phyloP scores from a whole-genome alignment of 2,113 vertebrate genomes.

The Fulica atra region DNA sequence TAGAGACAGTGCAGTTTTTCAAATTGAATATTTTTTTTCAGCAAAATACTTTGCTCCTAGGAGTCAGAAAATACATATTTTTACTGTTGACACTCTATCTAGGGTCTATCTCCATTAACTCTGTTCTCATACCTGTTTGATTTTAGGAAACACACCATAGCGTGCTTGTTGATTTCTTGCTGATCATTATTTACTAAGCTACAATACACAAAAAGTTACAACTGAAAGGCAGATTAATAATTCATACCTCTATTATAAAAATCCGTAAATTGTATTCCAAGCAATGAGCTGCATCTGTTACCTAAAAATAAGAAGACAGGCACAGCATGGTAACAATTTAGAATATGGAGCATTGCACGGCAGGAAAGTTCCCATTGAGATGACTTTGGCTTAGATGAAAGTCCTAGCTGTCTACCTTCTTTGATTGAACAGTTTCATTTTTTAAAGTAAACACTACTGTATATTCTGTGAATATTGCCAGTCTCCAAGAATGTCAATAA shows the following conservation, averaged over 20 bases:
- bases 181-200: constrained; percentile 61
- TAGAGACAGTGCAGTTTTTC: neutral
- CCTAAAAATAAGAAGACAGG: constrained; percentile 70
- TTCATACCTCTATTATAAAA: constrained; percentile 70
- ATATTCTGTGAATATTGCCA: constrained; percentile 63
- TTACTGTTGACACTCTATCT: neutral
- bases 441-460: constrained; percentile 65
- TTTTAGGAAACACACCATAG: neutral
- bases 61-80: neutral
- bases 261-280: constrained; percentile 68
- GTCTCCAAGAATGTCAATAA: constrained; percentile 53
- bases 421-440: constrained; percentile 65
- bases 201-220: constrained; percentile 53
- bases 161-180: constrained; percentile 39
- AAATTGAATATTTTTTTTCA: neutral
- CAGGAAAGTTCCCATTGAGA: constrained; percentile 60
- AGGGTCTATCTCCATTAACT: neutral
- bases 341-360: constrained; percentile 50
- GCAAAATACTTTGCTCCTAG: neutral
- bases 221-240: constrained; percentile 70
- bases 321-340: constrained; percentile 67
- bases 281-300: constrained; percentile 69
- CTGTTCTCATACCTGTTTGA: neutral
- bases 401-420: constrained; percentile 56
- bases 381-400: constrained; percentile 69